phyloP scores from a whole-genome alignment of 1,140 invertebrate species.

The Diuraphis noxia region DNA sequence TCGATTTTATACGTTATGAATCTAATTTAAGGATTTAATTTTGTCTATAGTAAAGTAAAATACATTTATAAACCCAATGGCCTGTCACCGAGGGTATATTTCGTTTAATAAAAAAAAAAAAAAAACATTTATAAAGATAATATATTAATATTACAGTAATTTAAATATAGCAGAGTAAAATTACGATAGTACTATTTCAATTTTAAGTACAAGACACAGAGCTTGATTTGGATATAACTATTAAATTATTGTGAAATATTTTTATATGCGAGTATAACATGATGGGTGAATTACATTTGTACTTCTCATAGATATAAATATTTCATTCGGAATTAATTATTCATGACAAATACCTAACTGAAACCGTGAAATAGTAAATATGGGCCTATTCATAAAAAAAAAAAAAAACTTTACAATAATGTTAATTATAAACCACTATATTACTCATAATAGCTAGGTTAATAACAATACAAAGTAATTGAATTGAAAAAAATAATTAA shows the following conservation, averaged over 20 bases:
- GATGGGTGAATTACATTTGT: background rate
- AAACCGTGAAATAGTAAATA: background rate
- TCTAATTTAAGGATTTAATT: background rate
- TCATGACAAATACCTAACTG: background rate
- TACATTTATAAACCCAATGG: no score
- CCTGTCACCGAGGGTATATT: no score
- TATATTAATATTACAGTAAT: background rate
- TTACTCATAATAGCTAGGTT: background rate
- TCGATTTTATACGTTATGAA: background rate
- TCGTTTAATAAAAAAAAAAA: no score
- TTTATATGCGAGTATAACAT: background rate
- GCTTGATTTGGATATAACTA: background rate
- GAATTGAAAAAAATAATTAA: background rate
- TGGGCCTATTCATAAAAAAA: background rate
- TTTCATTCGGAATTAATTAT: background rate
- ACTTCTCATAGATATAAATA: background rate
- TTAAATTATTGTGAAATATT: background rate
- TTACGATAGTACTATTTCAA: background rate
- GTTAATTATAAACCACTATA: no score
- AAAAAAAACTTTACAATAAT: background rate
- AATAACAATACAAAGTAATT: background rate
- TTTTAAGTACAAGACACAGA: background rate
- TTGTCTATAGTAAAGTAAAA: background rate
- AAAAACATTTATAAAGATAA: background rate
- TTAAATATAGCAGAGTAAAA: background rate